A percentile compares a stretch with the other conserved stretches of the same genome.
Conservation (phyloP, 2,888 invertebrate genomes). For the Apodemia zela region DNA sequence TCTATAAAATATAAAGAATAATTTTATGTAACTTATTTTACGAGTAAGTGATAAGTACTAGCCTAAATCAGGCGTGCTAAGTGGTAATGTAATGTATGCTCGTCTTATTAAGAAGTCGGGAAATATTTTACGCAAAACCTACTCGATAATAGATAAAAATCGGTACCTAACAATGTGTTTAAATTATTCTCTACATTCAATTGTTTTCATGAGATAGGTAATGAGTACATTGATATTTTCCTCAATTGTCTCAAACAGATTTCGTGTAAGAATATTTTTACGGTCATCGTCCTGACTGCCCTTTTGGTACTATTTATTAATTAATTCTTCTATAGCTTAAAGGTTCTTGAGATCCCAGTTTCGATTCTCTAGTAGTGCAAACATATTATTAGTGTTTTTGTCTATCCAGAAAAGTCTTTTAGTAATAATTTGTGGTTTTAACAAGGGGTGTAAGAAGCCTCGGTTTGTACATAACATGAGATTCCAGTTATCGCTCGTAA, state of each 20-base stretch:
- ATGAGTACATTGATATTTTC: background rate
- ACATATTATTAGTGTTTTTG: no score
- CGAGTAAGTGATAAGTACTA: background rate
- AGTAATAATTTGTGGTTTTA: no score
- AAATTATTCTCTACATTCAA: background rate
- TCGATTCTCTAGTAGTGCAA: no score
- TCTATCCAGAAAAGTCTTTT: no score
- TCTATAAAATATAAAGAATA: background rate
- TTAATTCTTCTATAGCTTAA: no score
- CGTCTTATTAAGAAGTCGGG: background rate
- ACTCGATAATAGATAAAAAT: background rate
- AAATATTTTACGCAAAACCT: background rate
- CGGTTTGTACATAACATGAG: no score
- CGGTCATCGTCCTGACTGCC: no score
- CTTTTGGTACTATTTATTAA: no score
- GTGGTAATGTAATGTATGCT: background rate
- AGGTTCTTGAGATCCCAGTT: no score
- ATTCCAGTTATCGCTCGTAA: no score
- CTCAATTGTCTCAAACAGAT: background rate
- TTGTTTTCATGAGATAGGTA: background rate
- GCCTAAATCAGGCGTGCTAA: constrained; percentile 1
- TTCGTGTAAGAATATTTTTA: background rate
- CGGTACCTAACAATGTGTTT: background rate
- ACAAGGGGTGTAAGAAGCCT: no score
- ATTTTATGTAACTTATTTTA: background rate